A percentile compares a stretch with the other conserved stretches of the same genome.
phyloP scores from a whole-genome alignment of 1,140 invertebrate genomes.

The Macrobrachium rosenbergii region DNA sequence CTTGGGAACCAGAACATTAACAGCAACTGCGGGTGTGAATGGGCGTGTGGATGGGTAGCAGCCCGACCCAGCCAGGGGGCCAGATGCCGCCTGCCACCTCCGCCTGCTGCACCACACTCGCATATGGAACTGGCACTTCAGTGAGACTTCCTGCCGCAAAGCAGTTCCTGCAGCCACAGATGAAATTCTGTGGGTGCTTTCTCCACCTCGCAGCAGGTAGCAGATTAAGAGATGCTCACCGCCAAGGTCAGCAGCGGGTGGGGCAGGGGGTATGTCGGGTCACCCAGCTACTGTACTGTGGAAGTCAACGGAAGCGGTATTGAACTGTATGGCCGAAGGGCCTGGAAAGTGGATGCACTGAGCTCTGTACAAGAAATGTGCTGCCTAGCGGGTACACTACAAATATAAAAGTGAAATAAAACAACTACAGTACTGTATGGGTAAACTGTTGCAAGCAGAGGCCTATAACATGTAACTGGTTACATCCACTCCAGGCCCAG shows the following conservation, averaged over 20 bases:
- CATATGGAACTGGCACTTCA: slow-evolving; percentile 58
- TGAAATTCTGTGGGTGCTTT: slow-evolving; percentile 16
- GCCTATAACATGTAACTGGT: slow-evolving; percentile 63
- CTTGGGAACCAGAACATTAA: slow-evolving; percentile 62
- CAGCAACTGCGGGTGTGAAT: slow-evolving; percentile 62
- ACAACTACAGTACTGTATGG: slow-evolving; percentile 48
- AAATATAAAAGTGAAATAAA: slow-evolving; percentile 64
- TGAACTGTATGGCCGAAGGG: slow-evolving; percentile 60
- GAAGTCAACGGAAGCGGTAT: slow-evolving; percentile 63
- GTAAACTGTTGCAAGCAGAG: slow-evolving; percentile 63
- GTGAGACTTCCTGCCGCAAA: slow-evolving; percentile 50
- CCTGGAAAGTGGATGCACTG: slow-evolving; percentile 58
- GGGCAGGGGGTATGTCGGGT: slow-evolving; percentile 54
- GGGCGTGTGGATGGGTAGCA: slow-evolving; percentile 60
- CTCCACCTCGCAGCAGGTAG: slow-evolving; percentile 49
- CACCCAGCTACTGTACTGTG: slow-evolving; percentile 58
- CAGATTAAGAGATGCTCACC: slow-evolving; percentile 53
- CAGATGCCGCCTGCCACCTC: slow-evolving; percentile 54
- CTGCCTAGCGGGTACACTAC: slow-evolving; percentile 62
- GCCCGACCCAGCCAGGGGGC: slow-evolving; percentile 55
- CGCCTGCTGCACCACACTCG: slow-evolving; percentile 45
- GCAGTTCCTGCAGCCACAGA: slow-evolving; percentile 41
- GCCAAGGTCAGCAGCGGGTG: slow-evolving; percentile 52
- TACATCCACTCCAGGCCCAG: slow-evolving; percentile 61
- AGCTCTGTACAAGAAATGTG: slow-evolving; percentile 64